Evolutionary conservation across 2,888 invertebrate species (phyloP).

Genomic region (Drosophila antonietae): DNA sequence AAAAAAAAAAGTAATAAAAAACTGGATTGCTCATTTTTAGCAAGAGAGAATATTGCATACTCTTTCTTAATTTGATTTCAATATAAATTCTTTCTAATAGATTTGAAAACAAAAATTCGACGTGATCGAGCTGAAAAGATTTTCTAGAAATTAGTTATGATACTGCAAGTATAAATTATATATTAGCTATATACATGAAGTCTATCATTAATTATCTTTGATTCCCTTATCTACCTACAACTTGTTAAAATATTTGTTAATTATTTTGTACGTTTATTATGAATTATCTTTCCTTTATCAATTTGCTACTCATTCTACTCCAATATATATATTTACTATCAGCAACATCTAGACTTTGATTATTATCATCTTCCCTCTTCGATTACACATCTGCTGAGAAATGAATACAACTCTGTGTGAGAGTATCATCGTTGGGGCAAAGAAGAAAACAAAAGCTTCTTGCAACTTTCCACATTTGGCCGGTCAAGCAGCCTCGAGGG

Average conservation of each 20-base stretch:
- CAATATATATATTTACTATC: background rate
- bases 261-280: background rate
- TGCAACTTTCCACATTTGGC: conserved; percentile 53
- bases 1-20: conserved; percentile 17
- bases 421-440: background rate
- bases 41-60: background rate
- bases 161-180: too few relatives aligned
- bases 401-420: background rate
- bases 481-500: conserved; percentile 38
- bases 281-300: background rate
- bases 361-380: background rate
- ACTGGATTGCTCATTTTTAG: background rate
- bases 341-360: too few relatives aligned
- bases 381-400: background rate
- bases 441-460: conserved; percentile 17
- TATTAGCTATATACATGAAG: too few relatives aligned
- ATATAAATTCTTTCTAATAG: background rate
- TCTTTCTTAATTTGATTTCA: background rate
- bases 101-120: background rate
- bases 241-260: too few relatives aligned
- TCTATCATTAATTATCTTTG: too few relatives aligned
- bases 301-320: background rate
- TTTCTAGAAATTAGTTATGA: too few relatives aligned
- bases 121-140: background rate
- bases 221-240: too few relatives aligned